Base-by-base conservation (phyloP, 2,888 invertebrate genomes). In the Alsophila aescularia region DNA sequence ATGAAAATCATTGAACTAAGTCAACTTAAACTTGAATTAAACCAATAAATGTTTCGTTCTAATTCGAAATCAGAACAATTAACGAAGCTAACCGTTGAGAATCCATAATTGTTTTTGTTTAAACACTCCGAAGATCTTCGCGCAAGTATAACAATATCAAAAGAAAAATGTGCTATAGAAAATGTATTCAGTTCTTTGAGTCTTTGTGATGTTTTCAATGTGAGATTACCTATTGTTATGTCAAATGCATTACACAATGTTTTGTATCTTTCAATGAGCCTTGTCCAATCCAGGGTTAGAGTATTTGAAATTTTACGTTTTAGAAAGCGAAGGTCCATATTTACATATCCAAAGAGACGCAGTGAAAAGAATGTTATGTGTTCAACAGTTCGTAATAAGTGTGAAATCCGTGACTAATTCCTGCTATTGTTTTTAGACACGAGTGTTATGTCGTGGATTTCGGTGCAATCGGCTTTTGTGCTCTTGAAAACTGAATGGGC, bases 321-420 rank as follows among this genome's bases (percentile, higher is more conserved):
- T 88, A 87, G 90, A 90, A 90, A 90, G 89, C 82, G 88, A 89
- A 86, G 82, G 84, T 83, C 77, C 74, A 69, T 79, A 85, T 89
- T 87, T 81, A 84, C 87, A 85, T 86, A 71, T 77, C 74, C 70
- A 77, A 79, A 77, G 79, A 58, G 72, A 67, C 56, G 58, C 70
- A 69, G 75, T 67, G 73, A 72, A 75, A 73, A 73, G 67, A 71
- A 67, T 68, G 61, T 68, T 67, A 31, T 44, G 42, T 37, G 32
- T 53, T 72, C 65, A 71, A 60, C 67, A 67, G 62, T 64, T 70
- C 64, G 66, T 77, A 77, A 76, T 64, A 60, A 63, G 72, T 73
- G 78, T 80, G 75, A 79, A 81, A 77, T 77, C 64, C 71, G 77
- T 79, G 72, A 74, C 73, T 59, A 66, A 69, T 71, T 59, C 37